These are phyloP conservation scores for Drosophila orena DNA, from an alignment of 1,140 invertebrate genomes.

Conservation along the genomic window DNA sequence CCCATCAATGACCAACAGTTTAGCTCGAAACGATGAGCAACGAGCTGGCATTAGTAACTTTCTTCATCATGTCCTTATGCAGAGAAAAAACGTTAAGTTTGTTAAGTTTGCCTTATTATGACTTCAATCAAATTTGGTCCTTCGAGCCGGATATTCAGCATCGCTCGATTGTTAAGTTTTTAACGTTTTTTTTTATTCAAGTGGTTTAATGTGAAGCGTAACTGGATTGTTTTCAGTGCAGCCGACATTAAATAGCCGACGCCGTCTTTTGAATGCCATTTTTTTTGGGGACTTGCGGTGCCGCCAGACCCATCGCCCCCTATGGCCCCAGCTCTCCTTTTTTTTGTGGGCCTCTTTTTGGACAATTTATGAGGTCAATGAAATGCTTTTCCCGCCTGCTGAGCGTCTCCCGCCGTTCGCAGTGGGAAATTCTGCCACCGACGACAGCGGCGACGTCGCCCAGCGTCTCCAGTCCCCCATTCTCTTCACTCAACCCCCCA, in stretches of 20 bases:
- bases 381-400: conserved; percentile 65
- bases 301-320: conserved; percentile 6
- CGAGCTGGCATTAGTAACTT: conserved; percentile 37
- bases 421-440: conserved; percentile 24
- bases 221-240: neutral
- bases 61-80: neutral
- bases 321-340: neutral
- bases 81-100: neutral
- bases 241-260: conserved; percentile 56
- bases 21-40: conserved; percentile 41
- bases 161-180: neutral
- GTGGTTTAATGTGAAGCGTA: neutral
- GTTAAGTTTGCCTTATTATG: neutral
- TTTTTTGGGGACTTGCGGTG: conserved; percentile 34
- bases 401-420: conserved; percentile 13
- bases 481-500: neutral
- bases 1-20: conserved; percentile 25
- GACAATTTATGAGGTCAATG: conserved; percentile 82
- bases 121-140: neutral
- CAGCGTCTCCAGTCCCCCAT: neutral
- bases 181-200: neutral
- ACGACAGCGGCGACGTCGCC: conserved; percentile 66
- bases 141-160: neutral
- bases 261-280: conserved; percentile 54
- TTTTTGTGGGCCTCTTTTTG: conserved; percentile 19